phyloP scores from a whole-genome alignment of 1,140 invertebrate species.

The Drosophila bocki region DNA sequence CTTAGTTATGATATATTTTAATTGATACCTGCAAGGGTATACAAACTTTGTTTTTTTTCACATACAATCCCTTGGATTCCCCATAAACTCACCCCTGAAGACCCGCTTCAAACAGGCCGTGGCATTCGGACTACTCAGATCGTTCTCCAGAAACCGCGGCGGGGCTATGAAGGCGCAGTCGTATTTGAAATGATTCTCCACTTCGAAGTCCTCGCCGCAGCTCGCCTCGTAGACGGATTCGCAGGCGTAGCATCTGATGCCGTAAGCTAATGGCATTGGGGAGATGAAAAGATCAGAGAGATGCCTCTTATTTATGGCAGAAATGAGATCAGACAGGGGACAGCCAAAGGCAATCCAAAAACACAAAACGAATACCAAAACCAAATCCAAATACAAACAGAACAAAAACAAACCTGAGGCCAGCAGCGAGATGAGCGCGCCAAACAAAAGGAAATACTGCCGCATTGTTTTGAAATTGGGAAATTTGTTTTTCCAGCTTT shows the following conservation, averaged over 20 bases:
- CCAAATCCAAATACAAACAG: slow-evolving; percentile 22
- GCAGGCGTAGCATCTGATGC: slow-evolving; percentile 78
- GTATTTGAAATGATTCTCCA: slow-evolving; percentile 75
- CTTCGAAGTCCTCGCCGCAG: slow-evolving; percentile 75
- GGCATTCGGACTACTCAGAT: slow-evolving; percentile 63
- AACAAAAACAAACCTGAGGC: slow-evolving; percentile 63
- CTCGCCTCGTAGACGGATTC: slow-evolving; percentile 72
- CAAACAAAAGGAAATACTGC: slow-evolving; percentile 74
- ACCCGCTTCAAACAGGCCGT: slow-evolving; percentile 77
- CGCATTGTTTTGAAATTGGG: slow-evolving; percentile 44
- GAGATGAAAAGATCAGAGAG: slow-evolving; percentile 39
- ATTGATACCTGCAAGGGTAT: too few species aligned
- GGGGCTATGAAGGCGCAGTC: slow-evolving; percentile 77
- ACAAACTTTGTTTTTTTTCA: neutral
- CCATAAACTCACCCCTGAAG: slow-evolving; percentile 60
- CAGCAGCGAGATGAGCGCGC: slow-evolving; percentile 47
- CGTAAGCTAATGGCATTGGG: slow-evolving; percentile 76
- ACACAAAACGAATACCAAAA: slow-evolving; percentile 2
- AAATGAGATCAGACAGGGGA: slow-evolving; percentile 37
- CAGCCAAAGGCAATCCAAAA: slow-evolving; percentile 21
- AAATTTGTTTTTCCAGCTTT: slow-evolving; percentile 41
- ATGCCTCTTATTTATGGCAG: slow-evolving; percentile 39
- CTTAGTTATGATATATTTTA: too few species aligned
- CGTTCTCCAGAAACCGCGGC: slow-evolving; percentile 66
- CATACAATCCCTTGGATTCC: neutral